phyloP scores from a whole-genome alignment of 2,113 vertebrate genomes.

The Telmatochromis brachygnathus region DNA sequence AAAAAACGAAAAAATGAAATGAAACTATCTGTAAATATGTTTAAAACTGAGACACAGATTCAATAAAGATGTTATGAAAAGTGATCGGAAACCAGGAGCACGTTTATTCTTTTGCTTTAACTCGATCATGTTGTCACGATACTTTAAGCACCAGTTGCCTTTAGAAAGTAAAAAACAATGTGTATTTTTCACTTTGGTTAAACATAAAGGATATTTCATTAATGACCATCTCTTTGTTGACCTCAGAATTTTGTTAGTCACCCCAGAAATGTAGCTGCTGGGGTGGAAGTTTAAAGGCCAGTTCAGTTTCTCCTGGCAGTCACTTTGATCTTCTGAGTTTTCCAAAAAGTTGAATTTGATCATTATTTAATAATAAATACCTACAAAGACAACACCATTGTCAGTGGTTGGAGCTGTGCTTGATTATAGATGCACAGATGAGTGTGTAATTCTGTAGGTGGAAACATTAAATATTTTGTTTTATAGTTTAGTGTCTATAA shows the following conservation, averaged over 20 bases:
- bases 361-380: background rate
- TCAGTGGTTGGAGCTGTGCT: background rate
- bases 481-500: background rate
- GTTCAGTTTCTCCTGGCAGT: background rate
- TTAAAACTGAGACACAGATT: constrained; percentile 70
- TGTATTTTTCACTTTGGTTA: background rate
- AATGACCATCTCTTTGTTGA: background rate
- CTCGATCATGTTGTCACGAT: background rate
- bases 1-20: constrained; percentile 2
- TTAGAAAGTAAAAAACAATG: background rate
- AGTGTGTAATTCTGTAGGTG: background rate
- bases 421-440: background rate
- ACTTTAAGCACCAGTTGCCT: background rate
- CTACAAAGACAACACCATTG: background rate
- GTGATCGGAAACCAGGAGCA: background rate
- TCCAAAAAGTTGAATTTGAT: background rate
- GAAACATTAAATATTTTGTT: background rate
- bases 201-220: background rate
- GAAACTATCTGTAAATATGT: constrained; percentile 76
- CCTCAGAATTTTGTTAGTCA: background rate
- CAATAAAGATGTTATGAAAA: constrained; percentile 78
- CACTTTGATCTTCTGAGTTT: background rate
- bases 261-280: background rate
- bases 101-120: background rate
- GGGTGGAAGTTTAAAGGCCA: background rate